Percentiles rank a stretch among this genome's conserved stretches.
These are phyloP conservation scores for Dysmachus trigonus DNA, from an alignment of 2,888 invertebrate species.

Conservation along the genomic window DNA sequence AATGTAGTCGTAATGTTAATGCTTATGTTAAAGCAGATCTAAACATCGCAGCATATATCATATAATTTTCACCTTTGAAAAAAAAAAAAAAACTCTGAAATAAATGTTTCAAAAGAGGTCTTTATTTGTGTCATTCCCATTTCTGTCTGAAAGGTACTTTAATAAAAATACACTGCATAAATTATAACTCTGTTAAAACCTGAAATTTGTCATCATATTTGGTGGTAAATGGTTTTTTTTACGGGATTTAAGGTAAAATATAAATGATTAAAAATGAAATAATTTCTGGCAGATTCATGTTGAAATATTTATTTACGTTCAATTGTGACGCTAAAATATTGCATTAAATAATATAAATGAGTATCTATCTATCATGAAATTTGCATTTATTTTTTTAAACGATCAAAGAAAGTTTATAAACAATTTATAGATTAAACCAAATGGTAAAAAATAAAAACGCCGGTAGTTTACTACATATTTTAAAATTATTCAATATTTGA, in stretches of 20 bases:
- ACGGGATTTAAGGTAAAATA: not conserved
- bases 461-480: too few relatives aligned
- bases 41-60: not conserved
- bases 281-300: too few relatives aligned
- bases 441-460: too few relatives aligned
- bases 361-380: too few relatives aligned
- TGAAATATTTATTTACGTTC: too few relatives aligned
- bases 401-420: too few relatives aligned
- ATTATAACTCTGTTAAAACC: not conserved
- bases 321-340: too few relatives aligned
- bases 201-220: not conserved
- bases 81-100: not conserved
- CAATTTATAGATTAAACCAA: too few relatives aligned
- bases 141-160: not conserved
- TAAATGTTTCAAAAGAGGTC: not conserved
- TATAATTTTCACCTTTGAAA: not conserved
- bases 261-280: too few relatives aligned
- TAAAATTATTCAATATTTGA: too few relatives aligned
- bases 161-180: not conserved
- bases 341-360: too few relatives aligned
- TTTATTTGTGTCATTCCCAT: not conserved
- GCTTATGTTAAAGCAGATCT: not conserved
- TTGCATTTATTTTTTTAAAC: too few relatives aligned
- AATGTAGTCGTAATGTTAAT: not conserved
- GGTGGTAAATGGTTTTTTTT: not conserved